Conservation (phyloP, 2,797 vertebrate species). For the Lepilemur septentrionalis region DNA sequence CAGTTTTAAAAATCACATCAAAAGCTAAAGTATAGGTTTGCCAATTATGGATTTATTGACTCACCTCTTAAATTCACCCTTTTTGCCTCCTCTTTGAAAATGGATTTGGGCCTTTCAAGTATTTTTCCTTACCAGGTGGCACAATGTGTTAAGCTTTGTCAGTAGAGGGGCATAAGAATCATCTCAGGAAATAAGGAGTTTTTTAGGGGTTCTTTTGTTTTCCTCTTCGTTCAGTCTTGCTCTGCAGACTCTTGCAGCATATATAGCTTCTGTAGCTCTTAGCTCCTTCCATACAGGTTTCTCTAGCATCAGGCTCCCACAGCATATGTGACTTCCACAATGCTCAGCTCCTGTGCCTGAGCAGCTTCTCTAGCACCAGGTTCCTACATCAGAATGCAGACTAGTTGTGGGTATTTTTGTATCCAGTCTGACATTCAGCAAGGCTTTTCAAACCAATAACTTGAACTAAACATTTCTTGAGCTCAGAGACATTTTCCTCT, state of each 20-base stretch:
- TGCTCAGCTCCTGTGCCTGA: not conserved
- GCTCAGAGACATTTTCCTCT: not conserved
- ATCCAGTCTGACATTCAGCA: not conserved
- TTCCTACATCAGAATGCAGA: not conserved
- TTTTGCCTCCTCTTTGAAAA: slow-evolving; percentile 26
- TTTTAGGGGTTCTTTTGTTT: not conserved
- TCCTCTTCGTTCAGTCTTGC: not conserved
- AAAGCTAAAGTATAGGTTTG: not conserved
- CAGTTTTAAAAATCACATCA: not conserved
- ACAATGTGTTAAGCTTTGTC: not conserved
- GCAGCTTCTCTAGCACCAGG: not conserved
- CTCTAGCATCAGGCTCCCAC: not conserved
- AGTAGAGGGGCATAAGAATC: not conserved
- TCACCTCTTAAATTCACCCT: not conserved
- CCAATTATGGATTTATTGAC: not conserved
- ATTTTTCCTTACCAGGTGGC: not conserved
- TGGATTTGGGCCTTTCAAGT: not conserved
- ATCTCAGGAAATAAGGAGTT: not conserved
- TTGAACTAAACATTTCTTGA: not conserved
- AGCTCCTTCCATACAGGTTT: not conserved
- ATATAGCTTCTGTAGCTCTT: not conserved
- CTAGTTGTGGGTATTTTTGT: not conserved
- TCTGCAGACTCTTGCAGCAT: not conserved
- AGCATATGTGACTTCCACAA: not conserved
- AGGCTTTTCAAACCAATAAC: not conserved